Evolutionary conservation across 1,140 invertebrate species (phyloP), one percentile per base, ranked within the genome.

Genomic region (Plutomurus gul): DNA sequence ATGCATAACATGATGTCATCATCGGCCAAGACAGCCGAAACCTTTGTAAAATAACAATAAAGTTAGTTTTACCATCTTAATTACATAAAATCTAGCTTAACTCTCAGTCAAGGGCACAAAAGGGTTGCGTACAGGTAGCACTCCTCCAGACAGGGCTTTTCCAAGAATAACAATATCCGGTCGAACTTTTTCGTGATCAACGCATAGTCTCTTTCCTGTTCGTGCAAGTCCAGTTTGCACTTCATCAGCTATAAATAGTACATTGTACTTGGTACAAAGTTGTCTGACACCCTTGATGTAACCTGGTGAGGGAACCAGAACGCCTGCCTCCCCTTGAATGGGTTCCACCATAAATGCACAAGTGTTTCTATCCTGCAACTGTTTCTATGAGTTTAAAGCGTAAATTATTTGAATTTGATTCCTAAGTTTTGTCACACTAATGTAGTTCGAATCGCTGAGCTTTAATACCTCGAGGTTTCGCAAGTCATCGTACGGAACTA

Each of bases 261-360:
- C 97, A 85, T 99, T 98, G 87, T 99, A 89, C 85, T 95, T 94
- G 4, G 92, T 93, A 86, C 98, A 99, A 0, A 99, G 88, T 60
- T 95, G 92, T 40, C 97, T 88, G 0, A 99, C 93, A 78, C 92
- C 92, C 83, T 89, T 92, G 60, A 99, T 87, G 85, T 99, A 99
- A 0, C 96, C 97, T 4, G 91, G 89, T 85, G 92, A 87, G 0
- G 98, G 98, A 1, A 99, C 94, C 1, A 97, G 91, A 1, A 99
- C 96, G 1, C 98, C 98, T 37, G 97, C 97, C 88, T 99, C 98
- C 0, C 98, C 98, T 89, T 99, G 98, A 82, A 99, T 99, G 0
- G 98, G 98, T 85, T 99, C 98, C 8, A 99, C 95, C 97, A 99
- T 99, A 85, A 97, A 99, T 4, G 94, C 96, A 84, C 95, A 95